These are phyloP conservation scores for Reticulitermes lucifugus DNA, from an alignment of 2,888 invertebrate species.

Conservation along the genomic window DNA sequence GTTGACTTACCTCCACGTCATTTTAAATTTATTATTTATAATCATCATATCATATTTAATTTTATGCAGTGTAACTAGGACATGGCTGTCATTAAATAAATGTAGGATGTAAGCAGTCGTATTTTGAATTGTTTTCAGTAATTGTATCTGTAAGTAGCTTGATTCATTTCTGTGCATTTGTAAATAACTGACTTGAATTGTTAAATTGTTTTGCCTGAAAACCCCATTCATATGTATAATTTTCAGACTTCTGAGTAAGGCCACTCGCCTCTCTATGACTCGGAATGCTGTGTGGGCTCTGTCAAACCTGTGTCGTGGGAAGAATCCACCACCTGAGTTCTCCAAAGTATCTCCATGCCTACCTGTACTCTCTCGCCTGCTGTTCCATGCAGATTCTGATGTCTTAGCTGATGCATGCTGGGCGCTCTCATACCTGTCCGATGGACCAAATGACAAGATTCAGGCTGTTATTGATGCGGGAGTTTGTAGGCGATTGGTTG, in stretches of 20 bases:
- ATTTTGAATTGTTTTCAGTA: no score
- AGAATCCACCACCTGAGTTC: constrained; percentile 95
- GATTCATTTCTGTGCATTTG: not conserved
- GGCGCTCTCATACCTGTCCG: constrained; percentile 96
- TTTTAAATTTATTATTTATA: no score
- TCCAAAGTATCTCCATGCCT: constrained; percentile 83
- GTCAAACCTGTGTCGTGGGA: constrained; percentile 97
- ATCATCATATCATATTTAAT: no score
- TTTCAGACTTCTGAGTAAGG: constrained; percentile 83
- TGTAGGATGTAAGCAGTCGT: no score
- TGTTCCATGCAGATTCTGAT: constrained; percentile 90
- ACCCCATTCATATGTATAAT: not conserved
- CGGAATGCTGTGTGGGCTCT: constrained; percentile 98
- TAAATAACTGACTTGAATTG: not conserved
- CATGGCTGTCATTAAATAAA: no score
- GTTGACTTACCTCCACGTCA: no score
- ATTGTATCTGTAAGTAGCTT: no score
- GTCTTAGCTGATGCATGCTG: constrained; percentile 95
- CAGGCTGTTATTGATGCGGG: constrained; percentile 97
- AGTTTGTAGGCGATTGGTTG: constrained; percentile 84
- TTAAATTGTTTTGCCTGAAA: no score
- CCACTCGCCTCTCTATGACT: constrained; percentile 86
- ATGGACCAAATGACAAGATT: constrained; percentile 97
- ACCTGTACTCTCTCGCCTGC: constrained; percentile 86
- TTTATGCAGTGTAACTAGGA: no score